phyloP scores from a whole-genome alignment of 2,113 vertebrate species.

The Syngnathus typhle region DNA sequence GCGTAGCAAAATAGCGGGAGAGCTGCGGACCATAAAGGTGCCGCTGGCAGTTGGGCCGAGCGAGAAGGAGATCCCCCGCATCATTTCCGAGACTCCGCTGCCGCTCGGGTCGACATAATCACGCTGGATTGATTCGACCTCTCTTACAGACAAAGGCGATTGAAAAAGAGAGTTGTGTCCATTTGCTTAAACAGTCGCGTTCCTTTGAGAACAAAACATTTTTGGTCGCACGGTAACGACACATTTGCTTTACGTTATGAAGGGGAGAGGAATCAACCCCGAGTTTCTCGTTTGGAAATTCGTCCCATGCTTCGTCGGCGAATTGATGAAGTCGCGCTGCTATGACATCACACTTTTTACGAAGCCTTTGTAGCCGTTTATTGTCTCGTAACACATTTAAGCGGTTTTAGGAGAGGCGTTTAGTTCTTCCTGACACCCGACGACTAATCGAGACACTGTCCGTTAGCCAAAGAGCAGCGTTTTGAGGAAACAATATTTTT shows the following conservation, averaged over 20 bases:
- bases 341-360: too few relatives aligned
- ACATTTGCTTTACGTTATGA: not conserved
- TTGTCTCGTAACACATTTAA: not conserved
- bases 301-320: too few relatives aligned
- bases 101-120: slow-evolving; percentile 32
- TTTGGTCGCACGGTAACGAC: not conserved
- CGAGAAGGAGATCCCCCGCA: slow-evolving; percentile 8
- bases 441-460: not conserved
- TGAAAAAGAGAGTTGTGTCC: not conserved
- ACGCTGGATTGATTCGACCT: slow-evolving; percentile 18
- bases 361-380: too few relatives aligned
- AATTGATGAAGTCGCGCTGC: too few relatives aligned
- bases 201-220: not conserved
- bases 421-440: not conserved
- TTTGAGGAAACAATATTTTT: not conserved
- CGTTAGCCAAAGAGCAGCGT: not conserved
- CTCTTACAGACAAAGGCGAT: slow-evolving; percentile 26
- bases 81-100: slow-evolving; percentile 33
- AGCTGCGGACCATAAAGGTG: slow-evolving; percentile 44
- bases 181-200: not conserved
- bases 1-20: slow-evolving; percentile 56
- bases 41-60: slow-evolving; percentile 21
- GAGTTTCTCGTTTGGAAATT: too few relatives aligned
- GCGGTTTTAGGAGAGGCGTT: not conserved
- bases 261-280: not conserved